Evolutionary conservation across 2,888 invertebrate genomes (phyloP), one percentile per base, ranked within the genome.

Genomic region (Cataglyphis albicans): DNA sequence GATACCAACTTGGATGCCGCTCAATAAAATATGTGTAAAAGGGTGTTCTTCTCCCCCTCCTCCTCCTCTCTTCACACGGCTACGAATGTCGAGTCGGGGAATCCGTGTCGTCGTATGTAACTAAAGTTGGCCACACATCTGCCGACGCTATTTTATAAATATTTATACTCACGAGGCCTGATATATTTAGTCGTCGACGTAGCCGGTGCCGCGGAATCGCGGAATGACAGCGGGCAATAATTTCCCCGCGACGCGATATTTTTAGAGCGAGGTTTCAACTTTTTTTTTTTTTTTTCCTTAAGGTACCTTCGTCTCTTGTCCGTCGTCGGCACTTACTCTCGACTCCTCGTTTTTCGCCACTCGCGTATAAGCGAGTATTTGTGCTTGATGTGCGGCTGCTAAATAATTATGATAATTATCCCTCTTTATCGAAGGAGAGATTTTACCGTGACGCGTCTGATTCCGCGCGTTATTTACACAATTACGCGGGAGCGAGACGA

Each of bases 61-160:
- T 25, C 52, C 57, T 48, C 52, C 52, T 10, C 29, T 78, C 29
- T 78, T 32, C 57, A 70, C 25, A 32, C 41, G 29, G 12, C n/a
- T 41, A 3, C 32, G 41, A 57, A 32, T 70, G 57, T 68, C 78
- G 44, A 70, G 57, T 52, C 29, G 70, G 57, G 57, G 70, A 78
- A 70, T 78, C 32, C 68, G 25, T 64, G 29, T 76, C 64, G 74
- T 21, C 21, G 63, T 44, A 12, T 44, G 73, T 59, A 72, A 78
- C 78, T 78, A 78, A 78, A 78, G 78, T 78, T 78, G 72, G 78
- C 78, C 12, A 59, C 73, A 38, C 92, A 92, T 92, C 92, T 92
- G 92, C 89, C 91, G 89, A 88, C 92, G 88, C 91, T 92, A 92
- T 92, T 92, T 92, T 92, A 92, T 91, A 92, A 92, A 92, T 92